Base-by-base conservation (phyloP, 2,113 vertebrate genomes). In the Panurus biarmicus region DNA sequence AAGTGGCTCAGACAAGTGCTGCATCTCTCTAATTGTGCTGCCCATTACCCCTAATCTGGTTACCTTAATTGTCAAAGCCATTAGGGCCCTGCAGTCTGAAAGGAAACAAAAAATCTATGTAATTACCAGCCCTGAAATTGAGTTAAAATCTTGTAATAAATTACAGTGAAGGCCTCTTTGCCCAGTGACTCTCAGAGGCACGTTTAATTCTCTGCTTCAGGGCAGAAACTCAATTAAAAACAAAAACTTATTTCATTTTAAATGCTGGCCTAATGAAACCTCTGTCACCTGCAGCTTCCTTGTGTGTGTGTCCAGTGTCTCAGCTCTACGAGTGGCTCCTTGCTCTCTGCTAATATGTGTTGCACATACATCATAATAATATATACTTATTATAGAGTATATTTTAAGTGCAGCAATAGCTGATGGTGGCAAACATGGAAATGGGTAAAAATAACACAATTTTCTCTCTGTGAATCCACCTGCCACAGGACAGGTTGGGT, bases 171-270 rank as follows among this genome's bases (percentile, higher is more conserved):
- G 65, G 85, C 67, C 76, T 45, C 75, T 85, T 91, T 90, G 35
- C 65, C 26, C 72, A 33, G 51, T 25, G 88, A 42, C 54, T 94
- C 88, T 93, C 61, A 50, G 71, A 93, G 90, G 78, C 35, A 50
- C 25, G 1, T 83, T 94, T 90, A 70, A 88, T 76, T 85, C 87
- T 62, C 47, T 56, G 64, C 78, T 83, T 36, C 75, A 47, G 82
- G 72, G 87, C 90, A 70, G 78, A 90, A 96, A 94, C 85, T 94
- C 54, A 80, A 64, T 96, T 96, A 93, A 81, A 92, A 72, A 1
- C 35, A 57, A 64, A 88, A 90, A 76, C 60, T 81, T 56, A n/a
- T 8, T 92, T 87, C 23, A 35, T 84, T 95, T 81, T 94, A 78
- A 90, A 90, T 73, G 85, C 87, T 66, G 42, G 71, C 21, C 33